phyloP scores from a whole-genome alignment of 2,113 vertebrate species.

The Heliornis fulica region DNA sequence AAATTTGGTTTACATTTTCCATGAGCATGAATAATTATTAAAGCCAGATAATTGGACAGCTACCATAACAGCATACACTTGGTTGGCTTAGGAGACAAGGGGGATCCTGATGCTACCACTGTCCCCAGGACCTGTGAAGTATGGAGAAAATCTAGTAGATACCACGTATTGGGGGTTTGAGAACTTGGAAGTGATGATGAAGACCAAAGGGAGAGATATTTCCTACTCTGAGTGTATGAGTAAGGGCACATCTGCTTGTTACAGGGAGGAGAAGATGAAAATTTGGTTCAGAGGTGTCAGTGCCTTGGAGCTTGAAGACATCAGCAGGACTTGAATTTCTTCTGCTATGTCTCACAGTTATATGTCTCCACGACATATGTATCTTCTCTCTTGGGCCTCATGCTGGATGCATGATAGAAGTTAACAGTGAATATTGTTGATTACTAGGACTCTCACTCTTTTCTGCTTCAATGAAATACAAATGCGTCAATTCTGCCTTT shows the following conservation, averaged over 20 bases:
- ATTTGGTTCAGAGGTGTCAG: neutral
- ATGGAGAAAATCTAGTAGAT: neutral
- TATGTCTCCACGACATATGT: neutral
- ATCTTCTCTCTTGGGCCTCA: neutral
- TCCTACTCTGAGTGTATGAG: too few species aligned
- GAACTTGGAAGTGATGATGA: neutral
- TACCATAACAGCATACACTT: neutral
- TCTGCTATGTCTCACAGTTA: accelerated
- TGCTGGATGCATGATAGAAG: neutral
- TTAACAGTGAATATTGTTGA: neutral
- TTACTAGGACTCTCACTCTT: neutral
- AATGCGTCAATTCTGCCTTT: neutral
- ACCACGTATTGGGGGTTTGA: neutral
- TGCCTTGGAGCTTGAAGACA: neutral
- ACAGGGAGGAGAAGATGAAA: neutral
- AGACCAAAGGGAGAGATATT: neutral
- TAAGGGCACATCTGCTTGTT: neutral
- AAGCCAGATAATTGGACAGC: neutral
- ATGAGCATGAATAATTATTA: neutral
- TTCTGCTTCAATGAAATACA: neutral
- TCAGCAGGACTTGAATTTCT: neutral
- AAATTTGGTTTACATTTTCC: neutral
- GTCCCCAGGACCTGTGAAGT: neutral
- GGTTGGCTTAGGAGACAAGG: neutral
- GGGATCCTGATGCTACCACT: neutral